These are phyloP conservation scores for Dryoscopus gambensis DNA, from an alignment of 2,113 vertebrate genomes.

Conservation along the genomic window DNA sequence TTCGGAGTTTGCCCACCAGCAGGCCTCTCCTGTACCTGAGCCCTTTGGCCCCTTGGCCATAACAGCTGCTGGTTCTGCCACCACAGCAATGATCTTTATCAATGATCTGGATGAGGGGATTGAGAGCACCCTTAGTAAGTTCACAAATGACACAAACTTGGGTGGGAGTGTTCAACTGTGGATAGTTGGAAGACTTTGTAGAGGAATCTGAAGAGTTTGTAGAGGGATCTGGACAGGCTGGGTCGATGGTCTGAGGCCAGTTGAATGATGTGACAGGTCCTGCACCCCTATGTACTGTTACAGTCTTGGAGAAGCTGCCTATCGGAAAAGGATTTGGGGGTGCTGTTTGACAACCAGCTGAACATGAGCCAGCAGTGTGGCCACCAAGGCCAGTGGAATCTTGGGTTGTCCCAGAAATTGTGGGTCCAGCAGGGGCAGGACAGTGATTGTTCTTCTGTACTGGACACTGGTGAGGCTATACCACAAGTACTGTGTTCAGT, in stretches of 20 bases:
- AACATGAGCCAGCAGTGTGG: not conserved
- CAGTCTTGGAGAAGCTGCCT: not conserved
- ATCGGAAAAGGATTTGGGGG: not conserved
- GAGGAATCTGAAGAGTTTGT: not conserved
- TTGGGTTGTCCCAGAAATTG: not conserved
- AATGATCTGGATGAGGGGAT: not conserved
- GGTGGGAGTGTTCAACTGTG: not conserved
- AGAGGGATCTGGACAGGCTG: not conserved
- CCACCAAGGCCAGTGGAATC: not conserved
- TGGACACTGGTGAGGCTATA: accelerated
- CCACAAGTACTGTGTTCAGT: not conserved
- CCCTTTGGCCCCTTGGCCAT: too few relatives aligned
- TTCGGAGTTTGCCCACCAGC: too few relatives aligned
- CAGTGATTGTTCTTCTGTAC: not conserved
- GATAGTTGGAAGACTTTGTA: not conserved
- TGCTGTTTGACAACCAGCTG: not conserved
- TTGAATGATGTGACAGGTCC: not conserved
- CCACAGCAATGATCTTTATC: not conserved
- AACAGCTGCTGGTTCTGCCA: too few relatives aligned
- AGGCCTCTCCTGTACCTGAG: too few relatives aligned
- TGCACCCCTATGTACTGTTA: too few relatives aligned
- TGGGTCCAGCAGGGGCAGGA: not conserved
- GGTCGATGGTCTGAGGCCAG: not conserved
- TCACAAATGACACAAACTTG: not conserved
- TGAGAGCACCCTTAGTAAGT: not conserved